Conservation (phyloP, 2,797 vertebrate genomes). For the Harpagifer antarcticus region DNA sequence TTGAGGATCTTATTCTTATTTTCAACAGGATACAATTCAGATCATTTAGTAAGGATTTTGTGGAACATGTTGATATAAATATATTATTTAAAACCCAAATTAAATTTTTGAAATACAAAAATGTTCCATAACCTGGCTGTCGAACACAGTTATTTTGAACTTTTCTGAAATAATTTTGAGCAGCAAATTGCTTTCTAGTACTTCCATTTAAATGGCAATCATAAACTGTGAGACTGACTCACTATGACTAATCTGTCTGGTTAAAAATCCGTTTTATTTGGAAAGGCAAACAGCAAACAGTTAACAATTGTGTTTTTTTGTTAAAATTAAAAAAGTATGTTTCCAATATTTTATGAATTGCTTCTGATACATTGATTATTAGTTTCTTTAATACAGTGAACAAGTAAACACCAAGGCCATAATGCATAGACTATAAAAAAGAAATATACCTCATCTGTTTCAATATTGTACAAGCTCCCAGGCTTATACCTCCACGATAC, state of each 20-base stretch:
- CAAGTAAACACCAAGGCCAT: conserved; percentile 16
- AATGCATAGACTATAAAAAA: conserved; percentile 51
- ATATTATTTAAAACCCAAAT: not conserved
- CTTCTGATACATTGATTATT: conserved; percentile 8
- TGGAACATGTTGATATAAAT: not conserved
- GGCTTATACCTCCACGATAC: conserved; percentile 49
- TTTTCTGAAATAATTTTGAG: not conserved
- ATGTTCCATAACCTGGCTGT: not conserved
- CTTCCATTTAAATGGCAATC: not conserved
- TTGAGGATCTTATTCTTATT: not conserved
- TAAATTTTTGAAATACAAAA: not conserved
- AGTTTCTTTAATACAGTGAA: conserved; percentile 15
- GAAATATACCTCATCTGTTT: conserved; percentile 69
- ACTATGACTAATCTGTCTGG: not conserved
- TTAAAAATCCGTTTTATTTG: not conserved
- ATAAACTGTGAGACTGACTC: not conserved
- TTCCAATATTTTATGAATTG: not conserved
- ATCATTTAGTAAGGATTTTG: not conserved
- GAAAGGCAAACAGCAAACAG: not conserved
- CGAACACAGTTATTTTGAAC: not conserved
- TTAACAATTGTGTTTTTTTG: not conserved
- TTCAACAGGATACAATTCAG: not conserved
- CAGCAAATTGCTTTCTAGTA: not conserved
- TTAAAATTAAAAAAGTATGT: not conserved
- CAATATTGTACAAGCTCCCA: conserved; percentile 61